Evolutionary conservation across 2,888 invertebrate genomes (phyloP).

Genomic region (Vesta saturnalis): DNA sequence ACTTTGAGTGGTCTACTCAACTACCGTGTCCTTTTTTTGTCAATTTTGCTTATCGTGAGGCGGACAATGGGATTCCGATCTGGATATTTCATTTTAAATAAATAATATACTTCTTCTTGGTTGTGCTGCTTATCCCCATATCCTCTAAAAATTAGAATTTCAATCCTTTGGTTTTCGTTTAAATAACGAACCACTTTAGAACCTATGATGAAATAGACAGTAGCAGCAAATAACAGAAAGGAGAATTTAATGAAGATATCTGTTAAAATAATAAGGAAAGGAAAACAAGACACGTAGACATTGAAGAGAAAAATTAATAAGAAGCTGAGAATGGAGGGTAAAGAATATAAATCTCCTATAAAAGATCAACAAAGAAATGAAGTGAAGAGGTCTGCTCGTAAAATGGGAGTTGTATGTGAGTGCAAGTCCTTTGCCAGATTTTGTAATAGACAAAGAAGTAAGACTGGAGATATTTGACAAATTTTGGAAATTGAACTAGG

Average conservation of each 20-base stretch:
- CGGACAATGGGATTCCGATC: no score
- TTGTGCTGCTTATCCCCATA: no score
- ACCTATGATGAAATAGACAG: neutral
- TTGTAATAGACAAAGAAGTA: conserved; percentile 1
- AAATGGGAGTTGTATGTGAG: neutral
- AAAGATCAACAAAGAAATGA: neutral
- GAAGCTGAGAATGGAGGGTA: conserved; percentile 1
- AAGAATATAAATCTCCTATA: neutral
- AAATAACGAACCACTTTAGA: neutral
- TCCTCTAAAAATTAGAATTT: no score
- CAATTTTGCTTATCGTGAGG: no score
- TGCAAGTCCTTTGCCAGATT: neutral
- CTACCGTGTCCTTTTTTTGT: no score
- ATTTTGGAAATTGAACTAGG: conserved; percentile 5
- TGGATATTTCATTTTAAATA: no score
- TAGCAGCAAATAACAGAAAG: neutral
- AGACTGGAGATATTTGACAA: neutral
- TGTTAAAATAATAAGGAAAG: neutral
- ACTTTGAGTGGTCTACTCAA: no score
- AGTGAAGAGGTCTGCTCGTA: neutral
- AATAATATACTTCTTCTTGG: no score
- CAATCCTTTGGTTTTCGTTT: no score
- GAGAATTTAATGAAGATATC: neutral
- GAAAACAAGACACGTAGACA: neutral
- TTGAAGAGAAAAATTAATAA: neutral